Evolutionary conservation across 2,888 invertebrate species (phyloP).

Genomic region (Tiliacea aurago): DNA sequence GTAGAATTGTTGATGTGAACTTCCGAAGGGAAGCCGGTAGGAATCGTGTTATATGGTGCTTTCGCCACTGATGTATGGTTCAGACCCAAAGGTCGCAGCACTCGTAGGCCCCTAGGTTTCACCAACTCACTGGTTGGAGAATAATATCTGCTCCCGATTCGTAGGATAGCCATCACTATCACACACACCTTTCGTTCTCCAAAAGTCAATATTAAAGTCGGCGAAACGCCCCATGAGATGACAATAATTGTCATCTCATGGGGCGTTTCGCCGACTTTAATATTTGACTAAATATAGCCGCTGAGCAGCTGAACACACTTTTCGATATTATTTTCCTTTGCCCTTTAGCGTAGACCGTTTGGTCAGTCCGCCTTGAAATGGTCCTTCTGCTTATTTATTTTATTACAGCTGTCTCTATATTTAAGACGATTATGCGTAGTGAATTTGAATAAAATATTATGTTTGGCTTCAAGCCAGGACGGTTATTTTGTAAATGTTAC

Average conservation of each 20-base stretch:
- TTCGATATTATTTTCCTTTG: neutral
- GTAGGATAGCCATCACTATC: neutral
- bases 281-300: neutral
- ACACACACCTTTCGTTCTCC: neutral
- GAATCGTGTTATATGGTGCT: too few relatives aligned
- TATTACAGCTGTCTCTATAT: constrained; percentile 22
- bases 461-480: constrained; percentile 44
- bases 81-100: neutral
- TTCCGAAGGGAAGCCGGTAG: too few relatives aligned
- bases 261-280: too few relatives aligned
- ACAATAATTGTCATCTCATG: too few relatives aligned
- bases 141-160: too few relatives aligned
- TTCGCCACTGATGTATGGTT: too few relatives aligned
- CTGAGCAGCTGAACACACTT: neutral
- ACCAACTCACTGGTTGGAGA: neutral
- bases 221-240: neutral
- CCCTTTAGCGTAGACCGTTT: constrained; percentile 2
- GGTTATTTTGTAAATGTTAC: constrained; percentile 47
- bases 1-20: too few relatives aligned
- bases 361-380: constrained; percentile 13
- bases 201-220: neutral
- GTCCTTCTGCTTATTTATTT: constrained; percentile 9
- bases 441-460: constrained; percentile 52
- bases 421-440: constrained; percentile 42
- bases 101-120: neutral